Evolutionary conservation across 2,113 vertebrate genomes (phyloP).

Genomic region (Saimiri boliviensis): DNA sequence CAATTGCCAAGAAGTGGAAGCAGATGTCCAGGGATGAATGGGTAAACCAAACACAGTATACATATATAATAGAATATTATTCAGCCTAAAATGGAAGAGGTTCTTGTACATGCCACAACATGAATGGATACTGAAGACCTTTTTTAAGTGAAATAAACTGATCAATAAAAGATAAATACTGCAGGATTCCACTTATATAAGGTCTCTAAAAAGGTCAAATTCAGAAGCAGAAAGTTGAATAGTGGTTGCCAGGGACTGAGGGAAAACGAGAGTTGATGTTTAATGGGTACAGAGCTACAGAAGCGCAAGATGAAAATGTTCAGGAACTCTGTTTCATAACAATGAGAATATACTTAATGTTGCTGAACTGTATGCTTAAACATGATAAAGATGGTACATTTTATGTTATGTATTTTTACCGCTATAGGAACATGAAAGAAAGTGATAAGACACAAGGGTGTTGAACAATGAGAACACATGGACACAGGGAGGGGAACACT

Average conservation of each 20-base stretch:
- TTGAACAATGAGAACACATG: no score
- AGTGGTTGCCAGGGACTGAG: not conserved
- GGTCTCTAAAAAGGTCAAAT: not conserved
- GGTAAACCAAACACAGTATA: not conserved
- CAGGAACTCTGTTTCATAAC: not conserved
- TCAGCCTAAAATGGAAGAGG: not conserved
- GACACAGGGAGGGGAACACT: no score
- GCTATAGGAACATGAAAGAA: not conserved
- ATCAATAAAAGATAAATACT: not conserved
- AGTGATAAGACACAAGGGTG: not conserved
- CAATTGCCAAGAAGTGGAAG: not conserved
- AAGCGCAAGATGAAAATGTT: not conserved
- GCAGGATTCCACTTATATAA: not conserved
- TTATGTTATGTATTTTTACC: not conserved
- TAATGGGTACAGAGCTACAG: not conserved
- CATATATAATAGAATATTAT: not conserved
- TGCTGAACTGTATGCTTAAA: not conserved
- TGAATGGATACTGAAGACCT: no score
- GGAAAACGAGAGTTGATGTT: not conserved
- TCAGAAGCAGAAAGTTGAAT: not conserved
- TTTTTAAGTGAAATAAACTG: not conserved
- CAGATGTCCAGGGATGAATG: not conserved
- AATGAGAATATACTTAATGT: fast-evolving
- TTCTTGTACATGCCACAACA: not conserved
- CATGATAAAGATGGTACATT: not conserved